Conservation (phyloP, 2,113 vertebrate genomes). For the Albula goreensis region DNA sequence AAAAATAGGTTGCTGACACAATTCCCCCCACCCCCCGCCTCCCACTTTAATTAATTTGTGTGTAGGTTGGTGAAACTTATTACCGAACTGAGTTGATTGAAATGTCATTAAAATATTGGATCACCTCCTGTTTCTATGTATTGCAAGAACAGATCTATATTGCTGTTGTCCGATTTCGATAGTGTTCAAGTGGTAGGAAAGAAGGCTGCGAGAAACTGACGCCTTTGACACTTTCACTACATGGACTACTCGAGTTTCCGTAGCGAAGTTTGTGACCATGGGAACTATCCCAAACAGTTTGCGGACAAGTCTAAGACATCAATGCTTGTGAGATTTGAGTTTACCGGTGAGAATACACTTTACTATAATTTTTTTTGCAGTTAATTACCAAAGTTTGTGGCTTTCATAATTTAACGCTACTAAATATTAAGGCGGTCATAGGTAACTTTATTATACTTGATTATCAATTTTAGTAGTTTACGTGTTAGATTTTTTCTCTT, state of each 20-base stretch:
- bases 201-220: background rate
- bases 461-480: no score
- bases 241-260: background rate
- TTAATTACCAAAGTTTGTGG: no score
- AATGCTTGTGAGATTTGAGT: background rate
- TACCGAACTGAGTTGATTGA: background rate
- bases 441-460: no score
- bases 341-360: background rate
- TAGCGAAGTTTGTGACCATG: constrained; percentile 9
- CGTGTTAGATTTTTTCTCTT: no score
- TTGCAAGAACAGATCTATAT: background rate
- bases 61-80: no score
- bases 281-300: constrained; percentile 1
- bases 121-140: background rate
- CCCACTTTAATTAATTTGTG: no score
- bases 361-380: background rate
- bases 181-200: background rate
- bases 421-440: no score
- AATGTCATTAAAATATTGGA: background rate
- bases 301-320: background rate
- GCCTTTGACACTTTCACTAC: background rate
- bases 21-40: no score
- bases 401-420: no score
- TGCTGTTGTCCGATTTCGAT: background rate
- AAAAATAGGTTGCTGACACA: no score